Evolutionary conservation across 2,113 vertebrate species (phyloP).

Genomic region (Ancistrus triradiatus): DNA sequence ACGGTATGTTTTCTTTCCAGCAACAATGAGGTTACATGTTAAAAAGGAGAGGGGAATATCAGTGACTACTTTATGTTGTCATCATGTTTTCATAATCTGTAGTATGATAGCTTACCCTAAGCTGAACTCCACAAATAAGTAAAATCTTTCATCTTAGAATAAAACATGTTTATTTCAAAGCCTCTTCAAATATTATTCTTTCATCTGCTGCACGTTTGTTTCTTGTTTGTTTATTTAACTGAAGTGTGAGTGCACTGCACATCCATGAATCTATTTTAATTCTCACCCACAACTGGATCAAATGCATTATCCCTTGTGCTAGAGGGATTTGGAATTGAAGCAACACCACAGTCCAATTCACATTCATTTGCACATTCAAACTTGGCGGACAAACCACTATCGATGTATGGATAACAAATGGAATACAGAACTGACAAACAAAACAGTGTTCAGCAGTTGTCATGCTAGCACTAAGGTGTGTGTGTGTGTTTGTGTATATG

Average conservation of each 20-base stretch:
- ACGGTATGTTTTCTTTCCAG: constrained; percentile 24
- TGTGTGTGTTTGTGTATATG: too few relatives aligned
- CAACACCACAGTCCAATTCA: constrained; percentile 21
- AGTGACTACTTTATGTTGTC: not conserved
- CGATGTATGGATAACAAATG: constrained; percentile 47
- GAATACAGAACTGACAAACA: constrained; percentile 49
- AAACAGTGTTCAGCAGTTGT: constrained; percentile 49
- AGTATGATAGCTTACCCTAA: not conserved
- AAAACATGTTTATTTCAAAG: constrained; percentile 1
- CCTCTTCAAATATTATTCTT: not conserved
- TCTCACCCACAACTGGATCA: constrained; percentile 38
- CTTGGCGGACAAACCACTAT: constrained; percentile 35
- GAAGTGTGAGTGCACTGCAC: constrained; percentile 16
- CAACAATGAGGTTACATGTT: not conserved
- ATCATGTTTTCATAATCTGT: constrained; percentile 8
- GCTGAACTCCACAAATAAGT: not conserved
- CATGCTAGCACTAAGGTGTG: too few relatives aligned
- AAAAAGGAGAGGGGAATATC: not conserved
- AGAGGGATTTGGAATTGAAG: constrained; percentile 28
- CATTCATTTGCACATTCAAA: constrained; percentile 48
- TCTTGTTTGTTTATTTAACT: constrained; percentile 1
- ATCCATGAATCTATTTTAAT: constrained; percentile 41
- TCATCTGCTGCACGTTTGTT: not conserved
- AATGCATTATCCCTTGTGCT: constrained; percentile 23
- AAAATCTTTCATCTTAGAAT: not conserved